These are phyloP conservation scores for Neomorphus geoffroyi DNA, from an alignment of 2,797 vertebrate genomes.

Conservation along the genomic window DNA sequence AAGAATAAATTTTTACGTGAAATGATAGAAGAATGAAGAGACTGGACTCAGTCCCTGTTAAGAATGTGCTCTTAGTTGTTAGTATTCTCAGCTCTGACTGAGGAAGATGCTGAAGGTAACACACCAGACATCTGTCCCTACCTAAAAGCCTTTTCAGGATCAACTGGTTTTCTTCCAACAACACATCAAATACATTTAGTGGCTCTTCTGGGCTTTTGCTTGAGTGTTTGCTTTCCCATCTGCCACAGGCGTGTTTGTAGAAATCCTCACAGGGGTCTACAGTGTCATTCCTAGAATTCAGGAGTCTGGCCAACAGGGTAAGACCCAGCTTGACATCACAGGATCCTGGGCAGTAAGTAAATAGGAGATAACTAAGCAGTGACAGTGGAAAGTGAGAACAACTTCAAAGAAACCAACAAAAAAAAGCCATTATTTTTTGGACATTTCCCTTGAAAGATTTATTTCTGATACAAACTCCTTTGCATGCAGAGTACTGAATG, in stretches of 20 bases:
- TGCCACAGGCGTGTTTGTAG: slow-evolving; percentile 83
- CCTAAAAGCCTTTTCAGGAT: slow-evolving; percentile 85
- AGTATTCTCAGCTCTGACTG: not conserved
- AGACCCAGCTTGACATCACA: slow-evolving; percentile 78
- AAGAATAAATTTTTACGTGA: not conserved
- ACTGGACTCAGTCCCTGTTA: not conserved
- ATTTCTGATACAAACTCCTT: not conserved
- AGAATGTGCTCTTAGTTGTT: not conserved
- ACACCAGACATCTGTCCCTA: slow-evolving; percentile 51
- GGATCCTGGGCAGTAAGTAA: slow-evolving; percentile 48
- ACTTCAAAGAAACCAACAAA: not conserved
- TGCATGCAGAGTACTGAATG: not conserved
- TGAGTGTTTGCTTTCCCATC: slow-evolving; percentile 45
- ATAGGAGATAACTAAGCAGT: not conserved
- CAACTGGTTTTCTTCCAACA: slow-evolving; percentile 80
- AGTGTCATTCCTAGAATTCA: slow-evolving; percentile 79
- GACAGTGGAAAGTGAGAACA: not conserved
- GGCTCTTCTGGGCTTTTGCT: not conserved
- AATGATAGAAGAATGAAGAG: not conserved
- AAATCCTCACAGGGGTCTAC: slow-evolving; percentile 85
- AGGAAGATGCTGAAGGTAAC: not conserved
- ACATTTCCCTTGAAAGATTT: not conserved
- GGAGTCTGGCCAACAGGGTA: slow-evolving; percentile 73
- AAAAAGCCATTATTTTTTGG: not conserved
- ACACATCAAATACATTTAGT: slow-evolving; percentile 67